phyloP scores from a whole-genome alignment of 2,797 vertebrate species.

The Mycteria americana region DNA sequence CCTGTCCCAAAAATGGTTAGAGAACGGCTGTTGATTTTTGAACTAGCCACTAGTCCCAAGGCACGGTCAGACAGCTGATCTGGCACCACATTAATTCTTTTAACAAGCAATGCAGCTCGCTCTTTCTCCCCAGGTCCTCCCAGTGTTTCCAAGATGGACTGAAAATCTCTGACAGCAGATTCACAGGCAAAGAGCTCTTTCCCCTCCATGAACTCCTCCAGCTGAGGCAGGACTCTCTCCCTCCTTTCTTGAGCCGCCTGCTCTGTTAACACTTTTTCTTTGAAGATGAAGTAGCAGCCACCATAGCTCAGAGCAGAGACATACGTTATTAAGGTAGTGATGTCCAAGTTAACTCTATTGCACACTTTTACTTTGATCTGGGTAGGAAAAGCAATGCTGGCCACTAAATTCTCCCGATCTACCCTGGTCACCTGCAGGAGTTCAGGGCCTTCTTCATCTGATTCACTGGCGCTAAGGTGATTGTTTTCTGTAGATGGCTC shows the following conservation, averaged over 20 bases:
- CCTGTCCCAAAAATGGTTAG: slow-evolving; percentile 94
- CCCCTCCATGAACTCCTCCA: slow-evolving; percentile 88
- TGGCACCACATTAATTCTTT: slow-evolving; percentile 82
- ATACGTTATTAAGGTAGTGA: slow-evolving; percentile 92
- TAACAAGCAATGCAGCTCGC: slow-evolving; percentile 81
- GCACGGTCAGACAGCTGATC: slow-evolving; percentile 89
- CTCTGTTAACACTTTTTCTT: slow-evolving; percentile 91
- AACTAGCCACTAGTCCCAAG: slow-evolving; percentile 82
- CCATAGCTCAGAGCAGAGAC: slow-evolving; percentile 93
- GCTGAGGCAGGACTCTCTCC: slow-evolving; percentile 84
- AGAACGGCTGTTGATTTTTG: slow-evolving; percentile 90
- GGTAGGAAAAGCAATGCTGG: slow-evolving; percentile 83
- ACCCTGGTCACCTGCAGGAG: slow-evolving; percentile 79
- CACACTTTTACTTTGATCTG: slow-evolving; percentile 86
- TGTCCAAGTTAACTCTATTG: slow-evolving; percentile 89
- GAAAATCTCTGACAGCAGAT: slow-evolving; percentile 90
- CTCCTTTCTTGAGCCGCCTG: slow-evolving; percentile 90
- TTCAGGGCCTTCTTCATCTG: slow-evolving; percentile 67
- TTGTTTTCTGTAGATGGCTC: slow-evolving; percentile 60
- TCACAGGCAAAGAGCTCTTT: slow-evolving; percentile 92
- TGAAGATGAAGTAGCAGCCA: slow-evolving; percentile 87
- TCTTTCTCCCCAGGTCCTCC: slow-evolving; percentile 88
- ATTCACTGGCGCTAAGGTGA: slow-evolving; percentile 50
- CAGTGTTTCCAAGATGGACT: slow-evolving; percentile 88
- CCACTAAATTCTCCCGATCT: slow-evolving; percentile 81